Percentiles rank a stretch among this genome's conserved stretches.
Conservation (phyloP, 2,797 vertebrate genomes). For the Phyllotis vaccarum region DNA sequence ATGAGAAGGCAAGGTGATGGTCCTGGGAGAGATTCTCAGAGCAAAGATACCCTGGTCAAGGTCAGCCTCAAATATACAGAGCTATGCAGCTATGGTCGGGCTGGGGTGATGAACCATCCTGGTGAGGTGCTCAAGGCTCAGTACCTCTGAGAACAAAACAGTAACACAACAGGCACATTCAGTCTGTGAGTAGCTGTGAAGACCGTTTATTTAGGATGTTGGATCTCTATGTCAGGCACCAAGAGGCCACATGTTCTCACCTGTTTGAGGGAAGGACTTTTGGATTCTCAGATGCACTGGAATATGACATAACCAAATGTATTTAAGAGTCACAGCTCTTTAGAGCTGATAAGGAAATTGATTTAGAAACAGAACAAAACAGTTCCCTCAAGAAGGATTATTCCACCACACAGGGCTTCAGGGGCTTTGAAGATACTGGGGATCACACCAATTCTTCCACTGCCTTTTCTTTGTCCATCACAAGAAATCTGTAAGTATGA, state of each 20-base stretch:
- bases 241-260: background rate
- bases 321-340: background rate
- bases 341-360: background rate
- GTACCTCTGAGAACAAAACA: background rate
- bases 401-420: background rate
- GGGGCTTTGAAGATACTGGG: background rate
- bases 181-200: background rate
- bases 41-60: background rate
- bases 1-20: background rate
- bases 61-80: background rate
- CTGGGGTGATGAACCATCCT: fast-evolving
- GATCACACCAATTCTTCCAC: background rate
- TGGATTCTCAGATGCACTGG: background rate
- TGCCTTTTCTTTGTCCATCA: background rate
- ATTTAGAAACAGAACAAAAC: too few relatives aligned
- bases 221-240: background rate
- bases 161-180: background rate
- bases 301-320: background rate
- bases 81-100: background rate
- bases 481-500: background rate
- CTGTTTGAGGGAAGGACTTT: background rate
- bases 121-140: background rate
- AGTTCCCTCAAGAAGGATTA: background rate
- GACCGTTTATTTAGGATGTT: background rate
- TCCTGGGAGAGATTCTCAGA: background rate